These are phyloP conservation scores for Anaspis maculata DNA, from an alignment of 2,888 invertebrate species.

Conservation along the genomic window DNA sequence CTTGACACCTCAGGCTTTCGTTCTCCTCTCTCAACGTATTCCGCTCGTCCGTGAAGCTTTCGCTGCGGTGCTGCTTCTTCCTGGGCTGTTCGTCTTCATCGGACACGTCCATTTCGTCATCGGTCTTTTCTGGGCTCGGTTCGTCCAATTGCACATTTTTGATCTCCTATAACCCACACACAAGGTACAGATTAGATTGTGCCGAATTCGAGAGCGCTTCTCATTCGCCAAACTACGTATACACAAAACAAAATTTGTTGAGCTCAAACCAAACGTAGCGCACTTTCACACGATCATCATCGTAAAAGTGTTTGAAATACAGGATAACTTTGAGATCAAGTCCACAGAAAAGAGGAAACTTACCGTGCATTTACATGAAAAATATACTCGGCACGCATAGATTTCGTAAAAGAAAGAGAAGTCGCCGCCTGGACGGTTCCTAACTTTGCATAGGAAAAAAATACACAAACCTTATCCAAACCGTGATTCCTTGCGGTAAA, in stretches of 20 bases:
- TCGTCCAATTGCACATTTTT: conserved; percentile 58
- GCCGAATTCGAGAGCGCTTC: background rate
- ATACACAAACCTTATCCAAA: too few species aligned
- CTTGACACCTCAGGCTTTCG: conserved; percentile 79
- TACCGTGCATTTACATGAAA: too few species aligned
- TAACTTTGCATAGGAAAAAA: too few species aligned
- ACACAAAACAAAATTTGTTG: conserved; percentile 8
- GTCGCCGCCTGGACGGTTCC: too few species aligned
- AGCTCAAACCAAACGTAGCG: conserved; percentile 5
- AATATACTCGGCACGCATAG: too few species aligned
- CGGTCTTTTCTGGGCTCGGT: conserved; percentile 53
- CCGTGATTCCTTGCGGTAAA: too few species aligned
- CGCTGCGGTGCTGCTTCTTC: conserved; percentile 29
- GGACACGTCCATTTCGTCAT: conserved; percentile 83
- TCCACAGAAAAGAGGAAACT: too few species aligned
- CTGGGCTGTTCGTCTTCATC: conserved; percentile 57
- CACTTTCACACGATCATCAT: conserved; percentile 4
- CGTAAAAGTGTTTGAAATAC: too few species aligned
- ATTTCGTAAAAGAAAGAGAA: too few species aligned
- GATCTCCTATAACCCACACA: conserved; percentile 51
- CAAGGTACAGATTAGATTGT: background rate
- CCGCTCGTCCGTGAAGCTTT: conserved; percentile 24
- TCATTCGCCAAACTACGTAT: conserved; percentile 8
- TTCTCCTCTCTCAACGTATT: conserved; percentile 66
- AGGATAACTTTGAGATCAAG: too few species aligned